Percentiles rank a stretch among this genome's conserved stretches.
These are phyloP conservation scores for Halichondria panicea DNA, from an alignment of 37 sponge, comb jelly and placozoan species.

Conservation along the genomic window DNA sequence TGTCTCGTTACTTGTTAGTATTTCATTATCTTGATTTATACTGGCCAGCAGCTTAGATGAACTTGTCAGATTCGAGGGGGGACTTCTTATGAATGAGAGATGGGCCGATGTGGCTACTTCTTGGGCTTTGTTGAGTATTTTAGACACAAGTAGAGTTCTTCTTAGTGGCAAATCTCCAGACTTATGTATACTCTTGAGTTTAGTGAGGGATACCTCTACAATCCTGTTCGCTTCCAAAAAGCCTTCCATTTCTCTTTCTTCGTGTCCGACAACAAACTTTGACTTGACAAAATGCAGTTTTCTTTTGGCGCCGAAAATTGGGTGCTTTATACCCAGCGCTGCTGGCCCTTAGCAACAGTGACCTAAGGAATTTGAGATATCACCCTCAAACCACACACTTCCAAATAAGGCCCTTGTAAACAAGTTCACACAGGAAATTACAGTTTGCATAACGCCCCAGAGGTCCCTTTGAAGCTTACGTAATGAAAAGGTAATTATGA, in stretches of 20 bases:
- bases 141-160: conserved; percentile 59
- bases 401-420: conserved; percentile 5
- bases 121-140: conserved; percentile 61
- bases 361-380: not conserved
- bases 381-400: not conserved
- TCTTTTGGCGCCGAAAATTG: too few species aligned
- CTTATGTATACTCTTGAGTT: conserved; percentile 42
- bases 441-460: too few species aligned
- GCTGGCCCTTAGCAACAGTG: not conserved
- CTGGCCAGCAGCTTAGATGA: conserved; percentile 71
- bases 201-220: conserved; percentile 64
- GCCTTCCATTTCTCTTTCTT: conserved; percentile 41
- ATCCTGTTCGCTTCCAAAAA: conserved; percentile 76
- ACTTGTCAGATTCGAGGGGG: conserved; percentile 3
- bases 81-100: conserved; percentile 12
- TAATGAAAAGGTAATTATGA: too few species aligned
- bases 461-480: too few species aligned
- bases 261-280: not conserved
- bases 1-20: conserved; percentile 3
- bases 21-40: conserved; percentile 37
- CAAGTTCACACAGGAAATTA: not conserved
- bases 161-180: conserved; percentile 55
- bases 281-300: too few species aligned
- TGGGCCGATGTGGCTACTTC: conserved; percentile 52
- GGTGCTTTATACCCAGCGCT: too few species aligned